These are phyloP conservation scores for Mimachlamys varia DNA, from an alignment of 2,888 invertebrate species.

Conservation along the genomic window DNA sequence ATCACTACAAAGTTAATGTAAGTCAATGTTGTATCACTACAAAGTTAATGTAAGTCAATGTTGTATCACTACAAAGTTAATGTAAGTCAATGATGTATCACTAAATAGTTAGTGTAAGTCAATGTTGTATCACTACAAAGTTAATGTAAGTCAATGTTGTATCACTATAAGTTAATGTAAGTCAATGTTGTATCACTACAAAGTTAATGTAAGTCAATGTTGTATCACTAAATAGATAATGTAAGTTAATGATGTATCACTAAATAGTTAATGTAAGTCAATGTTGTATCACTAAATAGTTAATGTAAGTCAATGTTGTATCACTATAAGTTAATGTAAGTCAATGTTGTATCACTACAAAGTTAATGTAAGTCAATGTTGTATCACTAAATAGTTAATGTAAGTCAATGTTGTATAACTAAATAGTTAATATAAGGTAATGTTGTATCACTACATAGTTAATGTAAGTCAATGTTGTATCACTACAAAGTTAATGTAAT, in stretches of 20 bases:
- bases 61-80: not conserved
- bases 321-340: not conserved
- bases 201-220: not conserved
- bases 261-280: too few relatives aligned
- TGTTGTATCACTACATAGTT: not conserved
- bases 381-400: too few relatives aligned
- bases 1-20: too few relatives aligned
- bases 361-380: not conserved
- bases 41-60: too few relatives aligned
- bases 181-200: not conserved
- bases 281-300: too few relatives aligned
- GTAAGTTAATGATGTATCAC: not conserved
- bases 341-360: not conserved
- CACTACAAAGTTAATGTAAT: not conserved
- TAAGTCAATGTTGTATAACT: too few relatives aligned
- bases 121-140: not conserved
- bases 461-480: not conserved
- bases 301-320: not conserved
- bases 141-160: too few relatives aligned
- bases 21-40: too few relatives aligned
- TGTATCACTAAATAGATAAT: not conserved
- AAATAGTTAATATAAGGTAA: too few relatives aligned
- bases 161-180: too few relatives aligned
- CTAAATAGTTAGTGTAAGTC: not conserved
- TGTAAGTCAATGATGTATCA: not conserved